Evolutionary conservation across 2,888 invertebrate species (phyloP), one percentile per base, ranked within the genome.

Genomic region (Stenichneumon culpator): DNA sequence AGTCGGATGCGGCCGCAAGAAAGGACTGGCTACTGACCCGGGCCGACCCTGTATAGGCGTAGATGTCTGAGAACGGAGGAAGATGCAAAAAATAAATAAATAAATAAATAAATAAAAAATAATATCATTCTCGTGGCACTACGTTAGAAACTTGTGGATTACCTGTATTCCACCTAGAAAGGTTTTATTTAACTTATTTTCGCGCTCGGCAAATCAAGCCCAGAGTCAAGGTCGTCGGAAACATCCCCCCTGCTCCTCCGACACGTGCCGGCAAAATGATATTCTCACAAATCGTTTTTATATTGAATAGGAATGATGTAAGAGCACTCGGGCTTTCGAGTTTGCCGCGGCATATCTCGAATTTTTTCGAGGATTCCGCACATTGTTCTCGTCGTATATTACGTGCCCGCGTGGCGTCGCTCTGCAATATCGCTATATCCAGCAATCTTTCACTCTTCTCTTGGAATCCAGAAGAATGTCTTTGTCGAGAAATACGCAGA

Each of bases 231-330:
- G 82, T 75, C 70, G 52, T 32, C 67, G 68, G 50, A 36, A 65
- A 65, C 7, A 16, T 57, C 44, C 32, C 60, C 60, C 2, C 1
- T 25, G 4, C 22, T 28, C 36, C 28, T 69, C 32, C 52, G 52
- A n/a, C 47, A 39, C 79, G 52, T 32, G 25, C 54, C 68, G 73
- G 77, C 72, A 82, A 86, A 82, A 77, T 67, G 73, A 86, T 80
- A 83, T 83, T 83, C 68, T 77, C 60, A 47, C 79, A 86, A 82
- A 86, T 86, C 82, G 75, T 60, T 83, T 86, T 80, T 80, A 73
- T 83, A 83, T 83, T 73, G 77, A 80, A 86, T 86, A 72, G 79
- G 60, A 72, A 75, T 47, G 75, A 50, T 79, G 69, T 65, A 19
- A 70, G 74, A 70, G 19, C 63, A 28, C 68, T 74, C 32, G 75